Evolutionary conservation across 2,888 invertebrate species (phyloP).

Genomic region (Brachypterus glaber): DNA sequence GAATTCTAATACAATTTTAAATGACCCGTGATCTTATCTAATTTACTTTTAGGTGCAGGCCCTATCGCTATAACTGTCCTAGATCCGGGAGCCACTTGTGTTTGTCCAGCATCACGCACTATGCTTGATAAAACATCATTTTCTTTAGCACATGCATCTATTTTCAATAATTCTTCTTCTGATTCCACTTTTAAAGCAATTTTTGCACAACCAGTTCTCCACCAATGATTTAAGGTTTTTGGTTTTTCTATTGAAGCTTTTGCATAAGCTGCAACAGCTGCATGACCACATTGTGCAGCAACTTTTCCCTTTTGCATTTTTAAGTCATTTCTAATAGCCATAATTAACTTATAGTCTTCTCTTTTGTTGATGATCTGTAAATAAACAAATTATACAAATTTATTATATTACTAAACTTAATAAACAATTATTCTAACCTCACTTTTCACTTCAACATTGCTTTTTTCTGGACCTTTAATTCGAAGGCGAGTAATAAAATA

Average conservation of each 20-base stretch:
- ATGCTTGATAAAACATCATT: slow-evolving; percentile 62
- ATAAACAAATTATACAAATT: slow-evolving; percentile 6
- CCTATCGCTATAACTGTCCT: slow-evolving; percentile 87
- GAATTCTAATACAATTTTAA: slow-evolving; percentile 77
- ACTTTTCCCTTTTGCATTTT: slow-evolving; percentile 95
- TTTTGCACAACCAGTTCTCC: slow-evolving; percentile 63
- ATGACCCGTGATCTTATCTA: slow-evolving; percentile 80
- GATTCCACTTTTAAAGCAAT: slow-evolving; percentile 76
- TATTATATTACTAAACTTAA: too few species aligned
- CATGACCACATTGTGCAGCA: slow-evolving; percentile 88
- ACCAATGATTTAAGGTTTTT: slow-evolving; percentile 51
- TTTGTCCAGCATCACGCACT: slow-evolving; percentile 85
- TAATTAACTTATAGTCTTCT: slow-evolving; percentile 67
- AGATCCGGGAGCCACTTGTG: slow-evolving; percentile 83
- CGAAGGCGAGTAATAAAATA: slow-evolving; percentile 28
- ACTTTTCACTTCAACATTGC: slow-evolving; percentile 33
- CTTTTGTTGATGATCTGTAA: slow-evolving; percentile 33
- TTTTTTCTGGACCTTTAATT: slow-evolving; percentile 19
- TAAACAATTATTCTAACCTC: slow-evolving; percentile 30
- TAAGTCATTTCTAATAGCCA: slow-evolving; percentile 80
- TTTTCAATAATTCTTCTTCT: slow-evolving; percentile 59
- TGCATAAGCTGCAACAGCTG: slow-evolving; percentile 80
- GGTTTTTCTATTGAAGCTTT: slow-evolving; percentile 55
- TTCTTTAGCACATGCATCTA: slow-evolving; percentile 60
- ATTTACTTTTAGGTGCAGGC: slow-evolving; percentile 68